These are phyloP conservation scores for Zoanthus sansibaricus DNA, from an alignment of 92 coral and sea anemone genomes.

Conservation along the genomic window DNA sequence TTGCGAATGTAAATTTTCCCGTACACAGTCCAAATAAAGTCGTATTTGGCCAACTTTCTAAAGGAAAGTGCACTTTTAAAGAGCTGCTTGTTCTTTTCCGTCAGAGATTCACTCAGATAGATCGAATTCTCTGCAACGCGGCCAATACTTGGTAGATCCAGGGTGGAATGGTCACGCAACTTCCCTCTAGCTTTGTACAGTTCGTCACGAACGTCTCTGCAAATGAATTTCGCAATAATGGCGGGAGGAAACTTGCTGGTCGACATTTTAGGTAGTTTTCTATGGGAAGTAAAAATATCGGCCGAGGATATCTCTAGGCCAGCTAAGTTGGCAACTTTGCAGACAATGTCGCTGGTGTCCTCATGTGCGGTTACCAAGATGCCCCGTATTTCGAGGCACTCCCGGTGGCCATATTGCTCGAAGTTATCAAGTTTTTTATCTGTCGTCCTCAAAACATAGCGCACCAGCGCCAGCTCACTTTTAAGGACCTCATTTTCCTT, in stretches of 20 bases:
- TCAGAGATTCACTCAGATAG: background rate
- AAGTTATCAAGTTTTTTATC: background rate
- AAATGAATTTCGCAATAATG: conserved; percentile 7
- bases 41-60: too few relatives aligned
- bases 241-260: conserved; percentile 1
- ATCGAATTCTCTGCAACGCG: background rate
- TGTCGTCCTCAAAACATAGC: background rate
- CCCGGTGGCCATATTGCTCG: conserved; percentile 11
- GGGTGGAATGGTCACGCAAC: background rate
- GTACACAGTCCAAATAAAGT: too few relatives aligned
- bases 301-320: background rate
- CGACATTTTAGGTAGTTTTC: background rate
- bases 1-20: too few relatives aligned
- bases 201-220: background rate
- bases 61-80: background rate
- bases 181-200: background rate
- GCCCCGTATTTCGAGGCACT: conserved; percentile 1
- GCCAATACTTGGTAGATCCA: background rate
- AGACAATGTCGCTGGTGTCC: conserved; percentile 1
- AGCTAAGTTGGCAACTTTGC: background rate
- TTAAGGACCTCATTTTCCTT: conserved; percentile 11
- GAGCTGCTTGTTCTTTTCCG: background rate
- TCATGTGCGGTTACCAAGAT: background rate
- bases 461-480: conserved; percentile 8
- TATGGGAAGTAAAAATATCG: background rate